These are phyloP conservation scores for Salvelinus alpinus DNA, from an alignment of 2,113 vertebrate species.

Conservation along the genomic window DNA sequence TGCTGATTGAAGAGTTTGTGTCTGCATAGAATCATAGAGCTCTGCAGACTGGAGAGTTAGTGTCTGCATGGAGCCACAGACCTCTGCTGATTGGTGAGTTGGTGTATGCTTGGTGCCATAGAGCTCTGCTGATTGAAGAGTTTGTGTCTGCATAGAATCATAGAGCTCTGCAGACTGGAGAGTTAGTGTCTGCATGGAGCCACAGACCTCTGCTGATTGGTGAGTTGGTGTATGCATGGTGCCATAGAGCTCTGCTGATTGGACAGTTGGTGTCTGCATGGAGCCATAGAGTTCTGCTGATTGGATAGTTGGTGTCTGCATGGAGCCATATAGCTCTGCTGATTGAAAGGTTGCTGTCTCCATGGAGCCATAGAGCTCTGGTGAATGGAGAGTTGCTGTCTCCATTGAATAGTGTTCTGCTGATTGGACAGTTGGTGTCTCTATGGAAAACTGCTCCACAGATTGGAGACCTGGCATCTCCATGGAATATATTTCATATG, in stretches of 20 bases:
- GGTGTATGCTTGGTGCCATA: constrained; percentile 22
- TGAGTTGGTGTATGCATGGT: constrained; percentile 15
- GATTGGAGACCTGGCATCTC: constrained; percentile 40
- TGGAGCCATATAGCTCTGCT: constrained; percentile 21
- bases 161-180: constrained; percentile 13
- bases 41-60: constrained; percentile 10
- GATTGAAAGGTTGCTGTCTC: constrained; percentile 6
- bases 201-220: constrained; percentile 61
- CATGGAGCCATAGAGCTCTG: constrained; percentile 21
- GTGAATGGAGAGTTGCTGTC: constrained; percentile 22
- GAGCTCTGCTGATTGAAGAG: constrained; percentile 45
- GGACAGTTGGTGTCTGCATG: constrained; percentile 22
- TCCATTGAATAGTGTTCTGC: constrained; percentile 24
- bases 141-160: constrained; percentile 3
- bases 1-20: constrained; percentile 33
- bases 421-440: constrained; percentile 25
- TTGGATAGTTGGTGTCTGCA: constrained; percentile 28
- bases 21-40: neutral
- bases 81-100: constrained; percentile 54
- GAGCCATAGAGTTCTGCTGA: constrained; percentile 23
- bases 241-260: constrained; percentile 14
- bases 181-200: neutral
- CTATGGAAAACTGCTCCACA: constrained; percentile 23
- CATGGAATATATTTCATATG: constrained; percentile 47
- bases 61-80: constrained; percentile 32